These are phyloP conservation scores for Liparis tanakae DNA, from an alignment of 2,797 vertebrate genomes.

Conservation along the genomic window DNA sequence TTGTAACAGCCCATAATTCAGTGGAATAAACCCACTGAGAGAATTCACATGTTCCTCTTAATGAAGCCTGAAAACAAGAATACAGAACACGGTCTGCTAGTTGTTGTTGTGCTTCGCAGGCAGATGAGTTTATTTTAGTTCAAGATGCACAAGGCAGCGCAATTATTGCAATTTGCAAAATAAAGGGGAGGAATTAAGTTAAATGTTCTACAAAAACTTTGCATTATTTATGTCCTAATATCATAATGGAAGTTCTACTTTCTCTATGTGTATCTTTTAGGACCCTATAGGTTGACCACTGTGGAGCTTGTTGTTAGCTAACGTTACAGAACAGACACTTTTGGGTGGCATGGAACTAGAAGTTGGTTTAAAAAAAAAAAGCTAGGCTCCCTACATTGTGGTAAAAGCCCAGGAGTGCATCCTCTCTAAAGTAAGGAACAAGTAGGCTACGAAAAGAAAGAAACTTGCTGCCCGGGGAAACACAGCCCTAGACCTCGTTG, in stretches of 20 bases:
- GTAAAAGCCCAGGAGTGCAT: constrained; percentile 43
- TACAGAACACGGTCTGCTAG: constrained; percentile 29
- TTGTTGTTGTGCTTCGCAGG: constrained; percentile 21
- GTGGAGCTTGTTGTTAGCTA: constrained; percentile 14
- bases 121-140: constrained; percentile 35
- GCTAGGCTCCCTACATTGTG: constrained; percentile 15
- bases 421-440: constrained; percentile 39
- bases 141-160: constrained; percentile 50
- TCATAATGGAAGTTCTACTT: constrained; percentile 25
- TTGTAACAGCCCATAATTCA: not conserved
- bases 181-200: constrained; percentile 50
- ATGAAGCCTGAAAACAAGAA: constrained; percentile 44
- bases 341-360: constrained; percentile 32
- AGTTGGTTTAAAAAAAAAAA: constrained; percentile 36
- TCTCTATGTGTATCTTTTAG: not conserved
- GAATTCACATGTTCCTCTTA: constrained; percentile 25
- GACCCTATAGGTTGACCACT: constrained; percentile 13
- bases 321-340: constrained; percentile 31
- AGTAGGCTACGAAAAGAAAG: not conserved
- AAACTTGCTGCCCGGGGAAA: constrained; percentile 26
- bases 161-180: constrained; percentile 52
- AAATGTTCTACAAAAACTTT: constrained; percentile 61
- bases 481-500: constrained; percentile 25
- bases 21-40: constrained; percentile 3
- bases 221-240: constrained; percentile 58